Evolutionary conservation across 2,888 invertebrate genomes (phyloP).

Genomic region (Lithosia quadra): DNA sequence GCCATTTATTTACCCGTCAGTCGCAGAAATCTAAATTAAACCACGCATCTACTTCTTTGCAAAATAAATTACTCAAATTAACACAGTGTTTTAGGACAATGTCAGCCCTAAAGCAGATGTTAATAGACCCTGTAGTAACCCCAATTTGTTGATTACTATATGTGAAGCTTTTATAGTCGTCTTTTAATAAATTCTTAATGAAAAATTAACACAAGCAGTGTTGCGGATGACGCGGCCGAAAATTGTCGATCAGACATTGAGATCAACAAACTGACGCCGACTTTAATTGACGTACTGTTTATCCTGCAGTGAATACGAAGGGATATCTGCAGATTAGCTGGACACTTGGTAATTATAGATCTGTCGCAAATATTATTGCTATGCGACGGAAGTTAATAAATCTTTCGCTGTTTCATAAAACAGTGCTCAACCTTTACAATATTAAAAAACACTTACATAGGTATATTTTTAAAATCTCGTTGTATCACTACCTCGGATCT

Average conservation of each 20-base stretch:
- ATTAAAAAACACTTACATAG: not conserved
- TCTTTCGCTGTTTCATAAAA: not conserved
- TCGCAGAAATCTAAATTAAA: conserved; percentile 26
- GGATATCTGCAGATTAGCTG: conserved; percentile 24
- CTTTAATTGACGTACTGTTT: conserved; percentile 44
- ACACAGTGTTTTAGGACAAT: conserved; percentile 30
- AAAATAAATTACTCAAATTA: conserved; percentile 35
- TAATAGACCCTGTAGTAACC: conserved; percentile 73
- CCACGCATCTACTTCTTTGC: conserved; percentile 19
- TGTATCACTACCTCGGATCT: not conserved
- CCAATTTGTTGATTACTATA: conserved; percentile 73
- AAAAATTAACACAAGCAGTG: conserved; percentile 77
- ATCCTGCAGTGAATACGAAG: conserved; percentile 24
- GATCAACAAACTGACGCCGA: conserved; percentile 41
- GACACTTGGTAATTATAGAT: not conserved
- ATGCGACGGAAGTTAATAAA: not conserved
- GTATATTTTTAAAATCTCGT: not conserved
- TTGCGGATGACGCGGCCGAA: conserved; percentile 70
- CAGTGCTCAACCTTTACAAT: not conserved
- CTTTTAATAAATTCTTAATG: conserved; percentile 75
- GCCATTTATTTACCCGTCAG: conserved; percentile 19
- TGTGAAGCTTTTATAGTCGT: conserved; percentile 70
- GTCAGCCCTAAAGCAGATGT: conserved; percentile 61
- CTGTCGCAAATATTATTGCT: not conserved
- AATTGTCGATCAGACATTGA: conserved; percentile 52